phyloP scores from a whole-genome alignment of 2,797 vertebrate genomes.

The Semaprochilodus insignis region DNA sequence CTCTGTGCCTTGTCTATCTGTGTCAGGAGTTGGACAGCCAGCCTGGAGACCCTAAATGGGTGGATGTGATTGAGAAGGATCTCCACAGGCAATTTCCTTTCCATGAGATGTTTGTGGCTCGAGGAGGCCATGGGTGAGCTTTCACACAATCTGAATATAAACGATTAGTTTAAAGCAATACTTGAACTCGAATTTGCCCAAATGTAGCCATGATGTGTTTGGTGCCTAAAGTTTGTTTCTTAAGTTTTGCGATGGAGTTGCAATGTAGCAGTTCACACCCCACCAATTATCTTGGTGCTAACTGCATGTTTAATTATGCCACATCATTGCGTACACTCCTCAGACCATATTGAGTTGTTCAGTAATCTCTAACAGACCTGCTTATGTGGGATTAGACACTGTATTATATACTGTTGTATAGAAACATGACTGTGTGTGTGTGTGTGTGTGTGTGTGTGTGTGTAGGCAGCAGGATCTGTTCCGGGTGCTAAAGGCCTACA shows the following conservation, averaged over 20 bases:
- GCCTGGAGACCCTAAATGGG: slow-evolving; percentile 91
- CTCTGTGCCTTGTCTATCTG: background rate
- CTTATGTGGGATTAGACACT: too few species aligned
- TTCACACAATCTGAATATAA: background rate
- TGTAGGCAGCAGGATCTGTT: slow-evolving; percentile 93
- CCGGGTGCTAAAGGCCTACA: slow-evolving; percentile 95
- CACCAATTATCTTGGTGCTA: background rate
- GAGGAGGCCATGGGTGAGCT: slow-evolving; percentile 91
- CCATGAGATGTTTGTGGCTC: slow-evolving; percentile 97
- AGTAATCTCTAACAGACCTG: background rate
- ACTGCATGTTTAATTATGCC: background rate
- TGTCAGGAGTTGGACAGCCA: slow-evolving; percentile 87
- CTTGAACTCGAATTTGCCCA: background rate
- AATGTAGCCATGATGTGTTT: background rate
- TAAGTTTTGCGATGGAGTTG: background rate
- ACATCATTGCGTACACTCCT: background rate
- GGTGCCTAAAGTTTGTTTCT: background rate
- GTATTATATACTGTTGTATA: too few species aligned
- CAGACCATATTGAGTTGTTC: background rate
- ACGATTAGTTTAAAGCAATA: background rate
- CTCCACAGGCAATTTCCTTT: slow-evolving; percentile 98
- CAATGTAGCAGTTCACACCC: background rate
- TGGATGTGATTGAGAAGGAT: slow-evolving; percentile 94
- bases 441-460: slow-evolving; percentile 18
- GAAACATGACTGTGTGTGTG: too few species aligned